Evolutionary conservation across 2,888 invertebrate genomes (phyloP), one percentile per base, ranked within the genome.

Genomic region (Plebejus melissa): DNA sequence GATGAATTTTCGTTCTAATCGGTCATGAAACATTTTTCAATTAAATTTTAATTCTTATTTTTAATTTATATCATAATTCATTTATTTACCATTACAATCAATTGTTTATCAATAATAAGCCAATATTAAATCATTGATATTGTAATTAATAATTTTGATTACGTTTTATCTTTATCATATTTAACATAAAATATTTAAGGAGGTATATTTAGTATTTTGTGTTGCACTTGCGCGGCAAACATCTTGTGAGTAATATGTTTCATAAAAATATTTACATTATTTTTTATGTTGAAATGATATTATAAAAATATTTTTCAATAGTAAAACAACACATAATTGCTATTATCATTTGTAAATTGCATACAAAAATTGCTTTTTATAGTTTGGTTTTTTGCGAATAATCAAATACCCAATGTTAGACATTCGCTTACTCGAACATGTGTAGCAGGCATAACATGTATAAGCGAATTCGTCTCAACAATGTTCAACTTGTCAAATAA

Each of bases 71-170:
- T 6, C 22, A 22, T 6, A 22, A 58, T 2, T 22, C 6, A 57
- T 60, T 13, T 65, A 36, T 65, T 4, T 65, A 11, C 4, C 11
- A 16, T 32, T 36, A 65, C 32, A 65, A 36, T 32, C 32, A 1
- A 36, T 32, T 65, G 1, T 65, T 36, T 65, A 65, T 65, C 32
- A 65, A 32, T 16, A 13, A 65, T 32, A 65, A 65, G 32, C 11
- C 16, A 36, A 32, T 32, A 36, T 36, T 65, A 1, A 16, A 32
- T 65, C 13, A 65, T 32, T 32, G 13, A 36, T 65, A 65, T 65
- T 65, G 65, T 36, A 65, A 36, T 65, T 65, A 36, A 65, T 4
- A 60, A 60, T 60, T 65, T 65, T 13, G 13, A 65, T 65, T 16
- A 32, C 5, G 13, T 13, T 60, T 65, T 65, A 65, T 36, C 65